Conservation (phyloP, 2,113 vertebrate species). For the Daphoenositta chrysoptera region DNA sequence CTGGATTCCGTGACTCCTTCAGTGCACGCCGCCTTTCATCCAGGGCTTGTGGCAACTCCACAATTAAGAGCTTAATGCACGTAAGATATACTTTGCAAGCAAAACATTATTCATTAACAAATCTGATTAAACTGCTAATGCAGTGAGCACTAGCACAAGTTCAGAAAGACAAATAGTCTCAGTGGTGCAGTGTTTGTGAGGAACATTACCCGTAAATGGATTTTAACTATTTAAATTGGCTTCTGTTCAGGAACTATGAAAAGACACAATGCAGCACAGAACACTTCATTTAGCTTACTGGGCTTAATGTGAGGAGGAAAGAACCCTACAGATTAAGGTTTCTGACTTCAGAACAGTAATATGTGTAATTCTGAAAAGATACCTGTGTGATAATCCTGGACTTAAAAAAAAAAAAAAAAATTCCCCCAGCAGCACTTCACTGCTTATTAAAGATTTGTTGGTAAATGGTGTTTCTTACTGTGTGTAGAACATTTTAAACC, state of each 20-base stretch:
- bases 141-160: slow-evolving; percentile 14
- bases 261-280: background rate
- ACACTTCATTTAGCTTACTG: background rate
- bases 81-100: slow-evolving; percentile 37
- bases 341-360: background rate
- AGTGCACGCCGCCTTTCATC: background rate
- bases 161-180: slow-evolving; percentile 58
- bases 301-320: background rate
- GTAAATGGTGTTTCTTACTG: background rate
- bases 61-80: slow-evolving; percentile 25
- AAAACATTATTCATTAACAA: slow-evolving; percentile 59
- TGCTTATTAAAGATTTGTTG: background rate
- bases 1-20: background rate
- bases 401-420: background rate
- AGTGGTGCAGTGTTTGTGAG: slow-evolving; percentile 33
- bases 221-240: slow-evolving; percentile 60
- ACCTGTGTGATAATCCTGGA: background rate
- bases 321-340: background rate
- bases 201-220: slow-evolving; percentile 29
- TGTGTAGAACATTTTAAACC: background rate
- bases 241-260: slow-evolving; percentile 23
- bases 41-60: background rate
- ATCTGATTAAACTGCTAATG: slow-evolving; percentile 53
- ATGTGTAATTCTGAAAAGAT: background rate
- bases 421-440: background rate